Percentiles rank a stretch among this genome's conserved stretches.
phyloP scores from a whole-genome alignment of 2,888 invertebrate genomes.

The Nowickia ferox region DNA sequence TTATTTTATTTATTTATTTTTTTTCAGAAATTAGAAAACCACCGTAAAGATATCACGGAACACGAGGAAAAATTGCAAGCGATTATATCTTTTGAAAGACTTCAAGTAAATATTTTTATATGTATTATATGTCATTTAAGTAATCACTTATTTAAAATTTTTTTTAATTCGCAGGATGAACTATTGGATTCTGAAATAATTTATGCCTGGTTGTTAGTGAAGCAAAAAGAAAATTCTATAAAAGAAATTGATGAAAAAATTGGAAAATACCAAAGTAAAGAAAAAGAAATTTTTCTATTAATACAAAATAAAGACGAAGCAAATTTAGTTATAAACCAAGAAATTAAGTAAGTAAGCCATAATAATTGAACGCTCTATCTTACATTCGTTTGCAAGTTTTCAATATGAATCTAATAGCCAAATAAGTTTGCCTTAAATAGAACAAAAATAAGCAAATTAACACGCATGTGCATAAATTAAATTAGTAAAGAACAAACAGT shows the following conservation, averaged over 20 bases:
- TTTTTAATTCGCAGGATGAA: slow-evolving; percentile 65
- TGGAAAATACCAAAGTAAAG: slow-evolving; percentile 78
- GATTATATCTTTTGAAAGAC: slow-evolving; percentile 74
- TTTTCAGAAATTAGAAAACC: slow-evolving; percentile 76
- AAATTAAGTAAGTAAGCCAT: slow-evolving; percentile 75
- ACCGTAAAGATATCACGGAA: slow-evolving; percentile 78
- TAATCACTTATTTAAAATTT: not conserved
- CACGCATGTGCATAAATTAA: no score
- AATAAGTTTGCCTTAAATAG: no score
- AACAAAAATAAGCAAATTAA: no score
- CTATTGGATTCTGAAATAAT: slow-evolving; percentile 72
- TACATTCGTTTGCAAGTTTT: no score
- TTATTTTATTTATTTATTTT: not conserved
- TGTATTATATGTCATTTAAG: not conserved
- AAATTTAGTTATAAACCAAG: slow-evolving; percentile 73
- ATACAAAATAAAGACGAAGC: slow-evolving; percentile 80
- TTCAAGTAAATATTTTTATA: slow-evolving; percentile 72
- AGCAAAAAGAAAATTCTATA: slow-evolving; percentile 82
- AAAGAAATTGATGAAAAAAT: slow-evolving; percentile 76
- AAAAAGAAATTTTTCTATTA: slow-evolving; percentile 81
- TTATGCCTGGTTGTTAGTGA: slow-evolving; percentile 81
- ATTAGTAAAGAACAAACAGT: no score
- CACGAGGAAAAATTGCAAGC: slow-evolving; percentile 77
- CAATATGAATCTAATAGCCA: no score
- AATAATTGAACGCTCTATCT: not conserved